Percentiles rank a stretch among this genome's conserved stretches.
Conservation (phyloP, 2,797 vertebrate genomes). For the Brachymystax lenok region DNA sequence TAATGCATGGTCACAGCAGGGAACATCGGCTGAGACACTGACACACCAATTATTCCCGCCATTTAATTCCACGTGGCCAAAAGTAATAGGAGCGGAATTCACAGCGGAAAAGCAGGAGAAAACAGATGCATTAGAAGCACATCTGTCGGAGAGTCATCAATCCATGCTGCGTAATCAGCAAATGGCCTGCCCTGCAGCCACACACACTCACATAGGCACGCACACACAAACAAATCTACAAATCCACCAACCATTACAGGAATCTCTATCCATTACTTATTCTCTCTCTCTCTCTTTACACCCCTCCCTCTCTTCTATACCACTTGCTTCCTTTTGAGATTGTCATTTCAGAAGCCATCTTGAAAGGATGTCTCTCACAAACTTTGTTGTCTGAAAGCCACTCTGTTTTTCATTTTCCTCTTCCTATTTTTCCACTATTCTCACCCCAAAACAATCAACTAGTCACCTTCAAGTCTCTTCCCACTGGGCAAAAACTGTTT, state of each 20-base stretch:
- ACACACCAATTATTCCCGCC: constrained; percentile 42
- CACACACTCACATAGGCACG: constrained; percentile 6
- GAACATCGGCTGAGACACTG: constrained; percentile 50
- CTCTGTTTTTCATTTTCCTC: no score
- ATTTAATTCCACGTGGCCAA: constrained; percentile 56
- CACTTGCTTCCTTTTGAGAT: neutral
- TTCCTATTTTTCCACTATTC: neutral
- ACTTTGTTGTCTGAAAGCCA: no score
- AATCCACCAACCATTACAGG: neutral
- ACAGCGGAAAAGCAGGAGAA: constrained; percentile 30
- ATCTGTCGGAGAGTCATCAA: constrained; percentile 43
- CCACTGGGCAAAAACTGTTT: neutral
- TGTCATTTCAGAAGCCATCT: neutral
- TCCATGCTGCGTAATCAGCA: constrained; percentile 39
- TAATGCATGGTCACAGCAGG: constrained; percentile 52
- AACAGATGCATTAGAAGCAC: constrained; percentile 35
- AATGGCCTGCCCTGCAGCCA: constrained; percentile 41
- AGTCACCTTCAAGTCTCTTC: neutral
- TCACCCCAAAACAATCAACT: neutral
- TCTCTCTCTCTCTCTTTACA: neutral
- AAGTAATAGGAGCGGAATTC: constrained; percentile 51
- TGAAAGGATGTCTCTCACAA: neutral
- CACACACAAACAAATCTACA: neutral
- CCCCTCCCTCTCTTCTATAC: neutral
- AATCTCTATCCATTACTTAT: neutral